These are phyloP conservation scores for Gopherus flavomarginatus DNA, from an alignment of 2,113 vertebrate genomes.

Conservation along the genomic window DNA sequence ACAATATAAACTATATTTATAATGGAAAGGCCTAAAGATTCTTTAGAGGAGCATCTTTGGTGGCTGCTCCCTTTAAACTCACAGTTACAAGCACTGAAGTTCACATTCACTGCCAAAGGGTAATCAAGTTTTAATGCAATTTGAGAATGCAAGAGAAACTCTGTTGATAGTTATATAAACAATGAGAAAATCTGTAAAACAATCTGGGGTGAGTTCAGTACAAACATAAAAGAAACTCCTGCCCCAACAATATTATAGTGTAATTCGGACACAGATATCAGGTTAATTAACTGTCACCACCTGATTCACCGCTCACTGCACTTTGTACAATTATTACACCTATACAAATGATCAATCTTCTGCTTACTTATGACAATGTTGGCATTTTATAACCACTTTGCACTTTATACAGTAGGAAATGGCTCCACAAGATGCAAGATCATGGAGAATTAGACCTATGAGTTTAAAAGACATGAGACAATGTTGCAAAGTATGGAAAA, in stretches of 20 bases:
- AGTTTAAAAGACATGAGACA: slow-evolving; percentile 28
- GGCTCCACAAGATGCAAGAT: neutral
- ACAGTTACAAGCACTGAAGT: neutral
- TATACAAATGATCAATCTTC: neutral
- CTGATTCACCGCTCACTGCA: neutral
- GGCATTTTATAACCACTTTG: neutral
- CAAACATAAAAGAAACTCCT: neutral
- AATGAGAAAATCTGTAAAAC: neutral
- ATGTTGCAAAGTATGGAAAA: slow-evolving; percentile 3
- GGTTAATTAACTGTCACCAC: neutral
- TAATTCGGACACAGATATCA: neutral
- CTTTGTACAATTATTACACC: neutral
- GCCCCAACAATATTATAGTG: neutral
- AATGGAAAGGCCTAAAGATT: neutral
- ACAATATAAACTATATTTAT: neutral
- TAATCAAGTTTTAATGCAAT: neutral
- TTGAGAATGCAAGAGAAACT: neutral
- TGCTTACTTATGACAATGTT: neutral
- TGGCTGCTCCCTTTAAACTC: neutral
- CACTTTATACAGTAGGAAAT: neutral
- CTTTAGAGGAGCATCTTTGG: slow-evolving; percentile 3
- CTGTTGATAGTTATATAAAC: neutral
- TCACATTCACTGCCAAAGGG: neutral
- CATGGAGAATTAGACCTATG: neutral
- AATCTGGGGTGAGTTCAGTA: neutral